Evolutionary conservation across 64 coral and sea anemone species (phyloP).

Genomic region (Cladopsammia gracilis): DNA sequence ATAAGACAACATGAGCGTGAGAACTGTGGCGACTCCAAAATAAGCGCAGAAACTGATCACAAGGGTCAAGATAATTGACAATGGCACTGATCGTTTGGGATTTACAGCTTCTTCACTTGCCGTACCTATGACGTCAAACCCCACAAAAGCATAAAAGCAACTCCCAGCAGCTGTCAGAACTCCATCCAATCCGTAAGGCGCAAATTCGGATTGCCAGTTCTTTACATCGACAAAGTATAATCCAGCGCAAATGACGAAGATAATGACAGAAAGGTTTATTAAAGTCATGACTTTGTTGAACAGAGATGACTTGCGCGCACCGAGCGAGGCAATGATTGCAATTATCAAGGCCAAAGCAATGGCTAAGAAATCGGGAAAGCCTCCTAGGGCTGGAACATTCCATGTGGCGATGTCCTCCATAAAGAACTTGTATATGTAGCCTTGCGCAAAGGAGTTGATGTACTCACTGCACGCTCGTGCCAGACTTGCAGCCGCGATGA

Average conservation of each 20-base stretch:
- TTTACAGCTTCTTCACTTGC: slow-evolving; percentile 61
- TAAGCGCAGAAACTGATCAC: slow-evolving; percentile 29
- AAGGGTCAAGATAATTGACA: slow-evolving; percentile 45
- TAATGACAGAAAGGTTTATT: slow-evolving; percentile 27
- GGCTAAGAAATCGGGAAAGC: slow-evolving; percentile 32
- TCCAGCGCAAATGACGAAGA: slow-evolving; percentile 54
- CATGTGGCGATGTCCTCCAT: not conserved
- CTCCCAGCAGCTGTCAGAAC: slow-evolving; percentile 43
- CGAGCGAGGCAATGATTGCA: not conserved
- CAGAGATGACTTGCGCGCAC: slow-evolving; percentile 5
- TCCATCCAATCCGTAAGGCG: slow-evolving; percentile 59
- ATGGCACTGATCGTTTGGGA: slow-evolving; percentile 24
- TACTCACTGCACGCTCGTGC: slow-evolving; percentile 50
- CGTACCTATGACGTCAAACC: slow-evolving; percentile 66
- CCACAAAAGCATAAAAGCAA: slow-evolving; percentile 69
- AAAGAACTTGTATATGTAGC: slow-evolving; percentile 24
- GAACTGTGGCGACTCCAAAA: slow-evolving; percentile 46
- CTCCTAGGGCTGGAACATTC: slow-evolving; percentile 12
- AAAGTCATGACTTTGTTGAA: slow-evolving; percentile 27
- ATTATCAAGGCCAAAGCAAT: not conserved
- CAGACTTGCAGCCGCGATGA: not conserved
- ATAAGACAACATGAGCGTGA: slow-evolving; percentile 73
- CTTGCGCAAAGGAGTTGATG: slow-evolving; percentile 44
- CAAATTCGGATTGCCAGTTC: slow-evolving; percentile 71
- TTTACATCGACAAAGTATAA: slow-evolving; percentile 51